Base-by-base conservation (phyloP, 2,797 vertebrate genomes). In the Sebastes minor region DNA sequence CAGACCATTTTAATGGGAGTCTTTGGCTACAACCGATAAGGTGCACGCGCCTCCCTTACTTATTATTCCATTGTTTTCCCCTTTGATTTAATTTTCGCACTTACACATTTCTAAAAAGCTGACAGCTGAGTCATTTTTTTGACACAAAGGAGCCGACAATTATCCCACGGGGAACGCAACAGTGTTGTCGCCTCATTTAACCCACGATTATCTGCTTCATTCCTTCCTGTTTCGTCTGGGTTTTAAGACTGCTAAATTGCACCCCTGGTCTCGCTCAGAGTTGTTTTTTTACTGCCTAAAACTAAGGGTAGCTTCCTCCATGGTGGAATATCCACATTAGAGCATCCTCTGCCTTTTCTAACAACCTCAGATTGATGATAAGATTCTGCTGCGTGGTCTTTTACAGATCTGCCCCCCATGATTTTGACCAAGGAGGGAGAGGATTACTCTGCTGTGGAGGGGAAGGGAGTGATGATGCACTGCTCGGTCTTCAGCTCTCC, bases 401-500 rank as follows among this genome's bases (percentile, higher is more conserved):
- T 88, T 61, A 42, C 89, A 99, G 98, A 99, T 91, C 94, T 98
- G 42, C 90, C 91, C 27, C 98, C 98, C 1, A 86, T 98, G 94
- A 97, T 99, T 57, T 77, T 98, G 87, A 99, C 98, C 0, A 90
- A 90, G 6, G 95, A 98, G 5, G 95, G 82, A 30, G 95, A 96
- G 77, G 94, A 94, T 6, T 99, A 99, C 1, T 95, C 95, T 0
- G 90, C 97, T 0, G 97, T 98, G 6, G 94, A 95, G 80, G 96
- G 97, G 6, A 95, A 95, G 81, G 92, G 88, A 7, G 95, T 95
- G 56, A 93, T 95, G 85, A 94, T 99, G 87, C 94, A 96, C 84
- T 99, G 98, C 62, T 89, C 95, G 3, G 96, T 97, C 79, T 99
- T 99, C 91, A 97, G 98, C 79, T 98, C 97, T 0, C 98, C 98